phyloP scores from a whole-genome alignment of 1,140 invertebrate genomes.

The Sarcophaga peregrina region DNA sequence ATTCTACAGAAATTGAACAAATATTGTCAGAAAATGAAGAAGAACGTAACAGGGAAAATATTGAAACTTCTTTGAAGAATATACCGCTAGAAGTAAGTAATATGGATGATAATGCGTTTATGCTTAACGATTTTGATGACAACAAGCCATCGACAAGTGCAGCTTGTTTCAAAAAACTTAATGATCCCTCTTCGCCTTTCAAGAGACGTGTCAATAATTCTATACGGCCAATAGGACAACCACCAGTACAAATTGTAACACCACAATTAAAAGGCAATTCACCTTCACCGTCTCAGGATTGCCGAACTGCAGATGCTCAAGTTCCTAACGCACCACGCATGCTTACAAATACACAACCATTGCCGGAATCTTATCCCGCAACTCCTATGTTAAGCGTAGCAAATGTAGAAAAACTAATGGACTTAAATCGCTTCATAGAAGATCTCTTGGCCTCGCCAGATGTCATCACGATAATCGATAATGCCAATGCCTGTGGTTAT shows the following conservation, averaged over 20 bases:
- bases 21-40: background rate
- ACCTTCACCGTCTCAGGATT: background rate
- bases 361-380: slow-evolving; percentile 25
- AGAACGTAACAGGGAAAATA: background rate
- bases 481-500: slow-evolving; percentile 18
- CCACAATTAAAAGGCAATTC: background rate
- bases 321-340: background rate
- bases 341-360: background rate
- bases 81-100: background rate
- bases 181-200: background rate
- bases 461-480: slow-evolving; percentile 15
- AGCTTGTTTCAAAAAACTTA: background rate
- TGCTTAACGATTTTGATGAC: background rate
- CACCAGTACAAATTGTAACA: background rate
- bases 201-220: background rate
- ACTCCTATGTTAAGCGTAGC: slow-evolving; percentile 14
- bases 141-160: background rate
- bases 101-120: background rate
- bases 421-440: slow-evolving; percentile 1
- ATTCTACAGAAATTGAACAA: background rate
- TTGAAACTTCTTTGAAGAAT: background rate
- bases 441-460: background rate
- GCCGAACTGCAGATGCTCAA: background rate
- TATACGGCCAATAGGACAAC: background rate
- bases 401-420: slow-evolving; percentile 12